phyloP scores from a whole-genome alignment of 2,888 invertebrate genomes.

The Sminthurinus aureus region DNA sequence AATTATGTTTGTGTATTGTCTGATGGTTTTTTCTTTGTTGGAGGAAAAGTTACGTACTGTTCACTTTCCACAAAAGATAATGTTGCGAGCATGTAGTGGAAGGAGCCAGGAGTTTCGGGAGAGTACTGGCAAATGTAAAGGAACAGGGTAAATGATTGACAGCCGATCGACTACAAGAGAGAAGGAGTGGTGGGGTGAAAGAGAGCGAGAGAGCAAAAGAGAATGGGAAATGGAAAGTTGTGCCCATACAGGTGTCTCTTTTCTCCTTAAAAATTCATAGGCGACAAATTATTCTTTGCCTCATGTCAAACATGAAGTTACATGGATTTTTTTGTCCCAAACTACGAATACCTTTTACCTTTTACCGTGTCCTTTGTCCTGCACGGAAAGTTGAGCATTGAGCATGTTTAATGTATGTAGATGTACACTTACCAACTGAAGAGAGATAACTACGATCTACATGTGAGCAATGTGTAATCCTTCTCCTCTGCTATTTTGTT shows the following conservation, averaged over 20 bases:
- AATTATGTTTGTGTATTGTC: neutral
- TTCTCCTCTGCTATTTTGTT: neutral
- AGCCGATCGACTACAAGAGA: no score
- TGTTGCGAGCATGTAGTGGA: neutral
- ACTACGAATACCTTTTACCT: neutral
- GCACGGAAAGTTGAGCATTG: neutral
- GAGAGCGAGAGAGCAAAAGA: neutral
- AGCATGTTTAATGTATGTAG: neutral
- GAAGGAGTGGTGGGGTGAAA: neutral
- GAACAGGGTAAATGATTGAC: neutral
- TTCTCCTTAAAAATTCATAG: conserved; percentile 19
- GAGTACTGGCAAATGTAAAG: neutral
- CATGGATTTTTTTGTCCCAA: conserved; percentile 19
- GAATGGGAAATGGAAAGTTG: neutral
- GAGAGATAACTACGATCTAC: no score
- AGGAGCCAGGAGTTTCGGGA: neutral
- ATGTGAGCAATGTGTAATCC: neutral
- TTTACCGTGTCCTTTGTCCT: conserved; percentile 9
- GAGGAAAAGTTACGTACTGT: neutral
- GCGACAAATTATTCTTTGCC: conserved; percentile 12
- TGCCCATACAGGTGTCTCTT: conserved; percentile 13
- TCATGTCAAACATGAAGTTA: conserved; percentile 22
- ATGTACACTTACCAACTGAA: neutral
- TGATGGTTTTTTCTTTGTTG: neutral
- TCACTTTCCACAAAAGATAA: no score